These are phyloP conservation scores for Manis javanica DNA, from an alignment of 2,797 vertebrate genomes.

Conservation along the genomic window DNA sequence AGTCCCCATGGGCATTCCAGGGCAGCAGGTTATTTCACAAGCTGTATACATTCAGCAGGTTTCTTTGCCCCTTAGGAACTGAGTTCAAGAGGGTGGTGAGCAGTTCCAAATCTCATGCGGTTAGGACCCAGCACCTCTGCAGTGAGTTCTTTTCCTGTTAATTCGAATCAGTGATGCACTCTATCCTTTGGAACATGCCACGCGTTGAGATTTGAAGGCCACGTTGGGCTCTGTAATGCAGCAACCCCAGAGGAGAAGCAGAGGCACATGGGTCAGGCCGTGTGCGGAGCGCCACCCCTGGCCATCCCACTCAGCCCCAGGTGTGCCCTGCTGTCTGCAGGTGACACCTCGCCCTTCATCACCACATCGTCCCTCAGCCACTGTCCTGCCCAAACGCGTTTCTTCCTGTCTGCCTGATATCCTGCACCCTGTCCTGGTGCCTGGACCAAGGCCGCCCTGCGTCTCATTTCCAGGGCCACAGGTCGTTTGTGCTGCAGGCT, in stretches of 20 bases:
- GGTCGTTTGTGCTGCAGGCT: no score
- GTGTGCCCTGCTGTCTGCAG: no score
- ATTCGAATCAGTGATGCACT: rapidly evolving
- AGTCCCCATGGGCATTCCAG: neutral
- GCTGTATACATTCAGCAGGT: neutral
- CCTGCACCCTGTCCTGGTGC: no score
- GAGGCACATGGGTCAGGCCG: neutral
- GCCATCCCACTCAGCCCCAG: no score
- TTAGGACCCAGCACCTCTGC: neutral
- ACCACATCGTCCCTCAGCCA: no score
- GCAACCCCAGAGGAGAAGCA: neutral
- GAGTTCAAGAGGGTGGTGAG: neutral
- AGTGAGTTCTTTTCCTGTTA: rapidly evolving
- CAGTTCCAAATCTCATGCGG: rapidly evolving
- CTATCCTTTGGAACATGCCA: neutral
- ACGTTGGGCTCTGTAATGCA: rapidly evolving
- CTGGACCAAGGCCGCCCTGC: no score
- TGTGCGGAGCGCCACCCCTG: no score
- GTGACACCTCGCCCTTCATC: no score
- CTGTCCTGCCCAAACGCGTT: no score
- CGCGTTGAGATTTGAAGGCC: rapidly evolving
- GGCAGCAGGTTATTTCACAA: neutral
- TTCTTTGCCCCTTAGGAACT: neutral
- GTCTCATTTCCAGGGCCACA: no score
- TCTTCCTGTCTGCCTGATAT: no score